A percentile compares a stretch with the other conserved stretches of the same genome.
Evolutionary conservation across 2,888 invertebrate species (phyloP).

Genomic region (Drosophila neotestacea): DNA sequence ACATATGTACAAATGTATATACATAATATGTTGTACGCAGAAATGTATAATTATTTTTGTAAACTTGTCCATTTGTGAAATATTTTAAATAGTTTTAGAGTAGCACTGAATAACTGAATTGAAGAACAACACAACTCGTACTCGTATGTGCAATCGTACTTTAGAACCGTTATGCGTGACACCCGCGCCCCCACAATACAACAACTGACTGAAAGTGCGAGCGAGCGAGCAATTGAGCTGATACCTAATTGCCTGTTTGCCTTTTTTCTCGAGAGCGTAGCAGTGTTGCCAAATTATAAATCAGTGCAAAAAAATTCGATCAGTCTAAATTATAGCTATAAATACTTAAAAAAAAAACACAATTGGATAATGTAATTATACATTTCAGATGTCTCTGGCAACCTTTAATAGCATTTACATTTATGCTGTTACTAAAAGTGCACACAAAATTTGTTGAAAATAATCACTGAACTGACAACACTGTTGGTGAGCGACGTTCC

Average conservation of each 20-base stretch:
- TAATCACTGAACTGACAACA: slow-evolving; percentile 12
- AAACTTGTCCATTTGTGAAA: not conserved
- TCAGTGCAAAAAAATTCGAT: not conserved
- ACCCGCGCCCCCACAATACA: slow-evolving; percentile 33
- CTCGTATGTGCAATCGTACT: slow-evolving; percentile 9
- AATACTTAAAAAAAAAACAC: not conserved
- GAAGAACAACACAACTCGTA: slow-evolving; percentile 11
- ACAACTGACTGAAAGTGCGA: slow-evolving; percentile 29
- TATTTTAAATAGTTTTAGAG: slow-evolving; percentile 8
- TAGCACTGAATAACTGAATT: slow-evolving; percentile 25
- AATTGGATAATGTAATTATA: not conserved
- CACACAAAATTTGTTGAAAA: not conserved
- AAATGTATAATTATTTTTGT: slow-evolving; percentile 7
- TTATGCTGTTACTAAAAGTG: not conserved
- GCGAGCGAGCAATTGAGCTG: slow-evolving; percentile 20
- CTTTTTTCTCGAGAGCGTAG: slow-evolving; percentile 7
- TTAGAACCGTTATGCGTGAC: slow-evolving; percentile 27
- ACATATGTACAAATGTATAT: slow-evolving; percentile 11
- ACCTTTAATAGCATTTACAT: not conserved
- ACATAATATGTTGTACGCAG: slow-evolving; percentile 9
- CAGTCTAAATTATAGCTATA: not conserved
- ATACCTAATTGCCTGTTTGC: slow-evolving; percentile 23
- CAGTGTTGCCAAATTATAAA: slow-evolving; percentile 17
- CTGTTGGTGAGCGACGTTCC: not conserved
- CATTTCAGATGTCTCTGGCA: not conserved